Percentiles rank a stretch among this genome's conserved stretches.
Conservation (phyloP, 2,797 vertebrate genomes). For the Sebastes kiyomatsui region DNA sequence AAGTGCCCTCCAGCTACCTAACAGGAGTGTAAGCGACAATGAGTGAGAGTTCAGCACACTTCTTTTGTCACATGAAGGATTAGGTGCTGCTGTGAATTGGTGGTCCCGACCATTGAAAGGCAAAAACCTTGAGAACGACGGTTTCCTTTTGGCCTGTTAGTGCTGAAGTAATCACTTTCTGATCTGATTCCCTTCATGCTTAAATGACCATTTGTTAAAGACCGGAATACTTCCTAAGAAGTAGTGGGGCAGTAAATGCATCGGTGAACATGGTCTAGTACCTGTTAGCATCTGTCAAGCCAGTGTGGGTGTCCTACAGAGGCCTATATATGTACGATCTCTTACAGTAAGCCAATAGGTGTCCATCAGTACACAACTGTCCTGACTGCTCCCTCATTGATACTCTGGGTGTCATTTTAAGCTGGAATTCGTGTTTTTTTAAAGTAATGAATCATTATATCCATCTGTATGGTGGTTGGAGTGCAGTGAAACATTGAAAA, state of each 20-base stretch:
- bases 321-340: background rate
- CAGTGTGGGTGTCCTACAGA: background rate
- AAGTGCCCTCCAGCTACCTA: conserved; percentile 68
- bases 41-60: conserved; percentile 50
- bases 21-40: conserved; percentile 50
- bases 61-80: conserved; percentile 60
- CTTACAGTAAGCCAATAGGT: background rate
- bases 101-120: conserved; percentile 30
- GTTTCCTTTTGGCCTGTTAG: conserved; percentile 6
- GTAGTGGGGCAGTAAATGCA: background rate
- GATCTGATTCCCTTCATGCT: background rate
- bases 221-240: background rate
- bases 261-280: background rate
- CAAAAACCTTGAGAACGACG: background rate
- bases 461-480: background rate
- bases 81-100: conserved; percentile 36
- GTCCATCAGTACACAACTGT: background rate
- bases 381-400: background rate
- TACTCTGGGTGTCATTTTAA: background rate
- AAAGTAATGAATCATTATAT: background rate
- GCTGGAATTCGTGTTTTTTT: background rate
- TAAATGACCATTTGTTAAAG: background rate
- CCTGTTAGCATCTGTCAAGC: background rate
- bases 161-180: conserved; percentile 19
- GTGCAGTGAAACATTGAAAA: background rate